A percentile compares a stretch with the other conserved stretches of the same genome.
Evolutionary conservation across 2,888 invertebrate species (phyloP).

Genomic region (Buathra laborator): DNA sequence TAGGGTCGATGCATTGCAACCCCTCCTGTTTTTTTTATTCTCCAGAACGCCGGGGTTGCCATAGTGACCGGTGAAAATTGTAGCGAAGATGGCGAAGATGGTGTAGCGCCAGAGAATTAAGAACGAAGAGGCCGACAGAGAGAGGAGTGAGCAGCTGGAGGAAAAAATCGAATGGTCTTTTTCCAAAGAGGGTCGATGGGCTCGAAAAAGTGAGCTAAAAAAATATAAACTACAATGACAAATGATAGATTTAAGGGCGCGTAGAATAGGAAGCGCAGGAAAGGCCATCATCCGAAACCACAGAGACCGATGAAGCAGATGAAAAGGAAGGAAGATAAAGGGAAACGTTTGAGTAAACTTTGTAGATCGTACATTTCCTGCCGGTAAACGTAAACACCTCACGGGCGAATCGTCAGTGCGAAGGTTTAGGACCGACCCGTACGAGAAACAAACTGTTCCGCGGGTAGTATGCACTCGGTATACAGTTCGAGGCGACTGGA

Average conservation of each 20-base stretch:
- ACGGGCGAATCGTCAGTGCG: conserved; percentile 32
- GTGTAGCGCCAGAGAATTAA: background rate
- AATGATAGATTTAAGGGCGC: background rate
- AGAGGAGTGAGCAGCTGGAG: background rate
- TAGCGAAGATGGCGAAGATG: background rate
- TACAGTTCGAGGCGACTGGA: conserved; percentile 45
- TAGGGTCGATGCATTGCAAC: conserved; percentile 35
- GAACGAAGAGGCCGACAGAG: background rate
- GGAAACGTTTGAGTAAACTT: conserved; percentile 76
- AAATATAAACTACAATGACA: background rate
- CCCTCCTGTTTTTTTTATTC: conserved; percentile 28
- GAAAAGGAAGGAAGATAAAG: conserved; percentile 39
- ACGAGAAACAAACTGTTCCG: conserved; percentile 67
- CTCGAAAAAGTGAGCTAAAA: background rate
- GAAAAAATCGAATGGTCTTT: background rate
- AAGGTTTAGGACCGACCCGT: conserved; percentile 62
- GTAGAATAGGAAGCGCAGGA: background rate
- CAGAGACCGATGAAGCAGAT: conserved; percentile 16
- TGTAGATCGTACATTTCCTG: conserved; percentile 81
- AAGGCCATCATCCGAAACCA: conserved; percentile 20
- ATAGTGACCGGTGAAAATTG: conserved; percentile 55
- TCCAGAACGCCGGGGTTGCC: conserved; percentile 45
- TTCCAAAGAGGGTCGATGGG: background rate
- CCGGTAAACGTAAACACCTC: conserved; percentile 69
- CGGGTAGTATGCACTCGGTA: conserved; percentile 27